Percentiles rank a stretch among this genome's conserved stretches.
Conservation (phyloP, 1,140 invertebrate genomes). For the fruit fly (Drosophila melanogaster) region DNA sequence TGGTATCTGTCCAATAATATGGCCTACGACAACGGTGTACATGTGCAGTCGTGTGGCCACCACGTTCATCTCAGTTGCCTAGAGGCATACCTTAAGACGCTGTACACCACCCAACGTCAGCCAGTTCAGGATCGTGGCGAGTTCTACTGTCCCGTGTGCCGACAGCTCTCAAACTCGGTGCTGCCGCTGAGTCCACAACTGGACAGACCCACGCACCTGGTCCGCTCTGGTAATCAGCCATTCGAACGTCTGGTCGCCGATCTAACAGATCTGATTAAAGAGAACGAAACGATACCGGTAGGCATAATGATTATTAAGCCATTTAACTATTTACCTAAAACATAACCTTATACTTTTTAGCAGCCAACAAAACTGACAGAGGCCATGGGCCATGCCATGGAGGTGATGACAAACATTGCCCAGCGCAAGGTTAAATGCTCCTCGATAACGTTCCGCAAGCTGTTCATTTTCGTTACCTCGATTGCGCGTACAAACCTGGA, state of each 20-base stretch:
- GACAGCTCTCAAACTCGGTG: constrained; percentile 96
- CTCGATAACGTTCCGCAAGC: constrained; percentile 89
- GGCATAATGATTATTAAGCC: constrained; percentile 54
- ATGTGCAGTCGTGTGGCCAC: constrained; percentile 98
- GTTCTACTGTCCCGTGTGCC: constrained; percentile 96
- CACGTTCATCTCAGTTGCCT: constrained; percentile 97
- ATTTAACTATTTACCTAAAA: background rate
- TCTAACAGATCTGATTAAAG: constrained; percentile 88
- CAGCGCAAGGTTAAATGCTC: constrained; percentile 79
- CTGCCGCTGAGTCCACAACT: constrained; percentile 94
- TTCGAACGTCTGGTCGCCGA: constrained; percentile 86
- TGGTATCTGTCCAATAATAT: constrained; percentile 94
- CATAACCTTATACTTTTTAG: constrained; percentile 30
- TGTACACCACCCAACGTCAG: constrained; percentile 90
- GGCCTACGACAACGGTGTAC: constrained; percentile 96
- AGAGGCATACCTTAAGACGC: constrained; percentile 93
- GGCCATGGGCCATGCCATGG: constrained; percentile 95
- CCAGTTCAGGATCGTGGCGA: constrained; percentile 93
- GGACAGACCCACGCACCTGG: constrained; percentile 88
- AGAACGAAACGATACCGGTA: constrained; percentile 88
- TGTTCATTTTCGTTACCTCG: constrained; percentile 95
- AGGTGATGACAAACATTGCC: constrained; percentile 94
- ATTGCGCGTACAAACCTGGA: constrained; percentile 97
- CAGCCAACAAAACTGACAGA: constrained; percentile 88
- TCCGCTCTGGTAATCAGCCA: constrained; percentile 87